Base-by-base conservation (phyloP, 2,888 invertebrate genomes). In the Sympetrum striolatum region DNA sequence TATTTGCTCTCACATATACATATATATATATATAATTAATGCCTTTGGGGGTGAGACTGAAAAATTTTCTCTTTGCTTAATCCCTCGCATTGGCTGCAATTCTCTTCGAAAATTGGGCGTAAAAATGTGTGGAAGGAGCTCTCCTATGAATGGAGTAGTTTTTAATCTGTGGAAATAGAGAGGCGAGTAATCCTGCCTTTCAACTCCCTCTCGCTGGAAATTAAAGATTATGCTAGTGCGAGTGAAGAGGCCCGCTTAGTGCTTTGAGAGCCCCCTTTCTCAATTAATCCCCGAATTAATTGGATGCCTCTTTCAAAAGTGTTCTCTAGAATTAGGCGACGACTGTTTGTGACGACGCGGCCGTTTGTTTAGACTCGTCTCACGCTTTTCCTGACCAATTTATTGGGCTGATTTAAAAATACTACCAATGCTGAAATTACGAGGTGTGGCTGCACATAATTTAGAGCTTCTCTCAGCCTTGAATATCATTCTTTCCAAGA, bases 161-260 rank as follows among this genome's bases (percentile, higher is more conserved):
- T 53, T 53, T 53, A 53, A 53, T 53, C 18, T 18, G 53, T 10
- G 44, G 44, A 44, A n/a, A n/a, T n/a, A n/a, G n/a, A n/a, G 31
- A 53, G 58, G 35, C 64, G 22, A 39, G 64, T 37, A 60, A 86
- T 86, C 64, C 22, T 37, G 37, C 60, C 86, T 37, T 86, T 86
- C 86, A n/a, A n/a, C 86, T n/a, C 37, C 60, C 58, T 35, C 22
- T 82, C 37, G 58, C 18, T 60, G 37, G 60, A 86, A 60, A 64
- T 86, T 86, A 64, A 86, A 86, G 86, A 86, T 86, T 86, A 60
- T 86, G 39, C 15, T 60, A 86, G 86, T 37, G 60, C 60, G 22
- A 31, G 25, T 22, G 8, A 60, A 64, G 37, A 60, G 60, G 37
- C 35, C 22, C 64, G 15, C 31, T 53, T 25, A 35, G 39, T 37